Conservation (phyloP, 2,797 vertebrate genomes). For the Vipera ursinii region DNA sequence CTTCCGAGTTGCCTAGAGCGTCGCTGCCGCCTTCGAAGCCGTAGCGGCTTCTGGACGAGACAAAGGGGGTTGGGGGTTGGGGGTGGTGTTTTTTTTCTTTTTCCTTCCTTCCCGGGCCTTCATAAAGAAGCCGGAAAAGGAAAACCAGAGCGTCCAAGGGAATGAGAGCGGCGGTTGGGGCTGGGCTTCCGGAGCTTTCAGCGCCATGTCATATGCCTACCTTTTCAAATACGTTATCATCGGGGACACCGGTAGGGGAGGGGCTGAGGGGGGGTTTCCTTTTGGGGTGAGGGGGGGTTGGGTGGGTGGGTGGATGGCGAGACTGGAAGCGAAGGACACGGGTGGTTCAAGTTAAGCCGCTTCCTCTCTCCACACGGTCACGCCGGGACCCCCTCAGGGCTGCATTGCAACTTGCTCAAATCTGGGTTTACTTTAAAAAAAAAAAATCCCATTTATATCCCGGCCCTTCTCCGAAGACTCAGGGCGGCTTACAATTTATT, state of each 20-base stretch:
- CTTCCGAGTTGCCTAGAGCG: background rate
- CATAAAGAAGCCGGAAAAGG: background rate
- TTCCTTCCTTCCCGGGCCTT: too few species aligned
- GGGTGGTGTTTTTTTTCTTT: too few species aligned
- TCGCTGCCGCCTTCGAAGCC: constrained; percentile 10
- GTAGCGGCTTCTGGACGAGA: constrained; percentile 36
- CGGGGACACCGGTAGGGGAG: constrained; percentile 68
- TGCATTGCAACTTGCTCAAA: background rate
- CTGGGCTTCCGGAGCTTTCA: background rate
- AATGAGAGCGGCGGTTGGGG: background rate
- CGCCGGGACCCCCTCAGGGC: background rate
- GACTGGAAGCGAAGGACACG: background rate
- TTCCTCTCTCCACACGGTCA: background rate
- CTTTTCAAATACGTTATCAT: constrained; percentile 74
- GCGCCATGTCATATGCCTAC: constrained; percentile 70
- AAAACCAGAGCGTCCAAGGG: background rate
- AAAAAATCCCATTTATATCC: too few species aligned
- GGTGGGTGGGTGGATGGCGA: background rate
- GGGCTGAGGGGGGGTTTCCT: background rate
- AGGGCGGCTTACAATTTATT: too few species aligned
- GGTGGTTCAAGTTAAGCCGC: background rate
- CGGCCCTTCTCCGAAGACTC: too few species aligned
- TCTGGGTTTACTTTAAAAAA: background rate
- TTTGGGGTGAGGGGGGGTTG: background rate
- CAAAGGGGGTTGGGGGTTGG: too few species aligned